Base-by-base conservation (phyloP, 2,888 invertebrate genomes). In the Bembecia ichneumoniformis region DNA sequence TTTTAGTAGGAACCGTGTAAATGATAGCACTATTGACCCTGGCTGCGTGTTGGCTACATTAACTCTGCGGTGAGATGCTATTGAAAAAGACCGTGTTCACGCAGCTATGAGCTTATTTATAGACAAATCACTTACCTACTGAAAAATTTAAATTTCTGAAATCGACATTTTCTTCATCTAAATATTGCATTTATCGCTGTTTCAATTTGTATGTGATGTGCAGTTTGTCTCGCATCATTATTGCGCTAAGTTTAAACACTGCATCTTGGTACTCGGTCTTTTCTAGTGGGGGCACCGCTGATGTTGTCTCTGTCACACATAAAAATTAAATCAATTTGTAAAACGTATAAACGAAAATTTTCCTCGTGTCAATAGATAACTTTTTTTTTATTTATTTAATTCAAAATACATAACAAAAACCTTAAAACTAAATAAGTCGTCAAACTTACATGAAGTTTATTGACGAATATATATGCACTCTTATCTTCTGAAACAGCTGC, bases 211-310 rank as follows among this genome's bases (percentile, higher is more conserved):
- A n/a, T 13, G 4, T 40, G 49, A 77, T 64, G 57, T 91, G 91
- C 34, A 91, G 63, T 55, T 88, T 89, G 66, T 89, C 88, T 46
- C 88, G 78, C 72, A 91, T 89, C 47, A 92, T 91, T 55, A 89
- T 79, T 3, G 81, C 84, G 2, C 91, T 91, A 1, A 91, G 77
- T 62, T 89, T 89, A 1, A 89, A 89, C 11, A 91, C 89, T 0
- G 82, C 87, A 53, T 91, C 91, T 63, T 90, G 89, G 66, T 92
- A 92, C 67, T 92, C 92, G 0, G 89, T 87, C 54, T 81, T 84
- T 59, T 89, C 89, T 14, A 86, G 65, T 1, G 89, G 86, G 2
- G 88, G 79, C 1, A 71, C 70, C 0, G 79, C 82, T 28, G 83
- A 72, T 15, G 81, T 64, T 0, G 83, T 79, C 59, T 87, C 87